Evolutionary conservation across 2,113 vertebrate genomes (phyloP).

Genomic region (Lamprotornis superbus): DNA sequence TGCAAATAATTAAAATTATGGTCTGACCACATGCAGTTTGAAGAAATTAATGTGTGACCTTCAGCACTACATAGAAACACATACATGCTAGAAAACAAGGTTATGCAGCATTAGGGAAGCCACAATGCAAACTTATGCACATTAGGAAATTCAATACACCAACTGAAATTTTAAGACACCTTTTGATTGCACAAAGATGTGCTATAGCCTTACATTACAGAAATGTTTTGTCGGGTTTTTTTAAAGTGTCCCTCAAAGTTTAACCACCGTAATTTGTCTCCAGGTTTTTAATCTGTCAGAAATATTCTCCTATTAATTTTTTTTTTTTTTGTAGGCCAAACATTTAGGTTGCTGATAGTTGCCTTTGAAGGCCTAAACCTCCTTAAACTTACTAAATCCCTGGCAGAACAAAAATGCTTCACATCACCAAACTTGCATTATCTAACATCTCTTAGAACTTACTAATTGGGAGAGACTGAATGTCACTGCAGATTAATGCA

Average conservation of each 20-base stretch:
- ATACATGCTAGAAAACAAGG: neutral
- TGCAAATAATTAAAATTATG: conserved; percentile 3
- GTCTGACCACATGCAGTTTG: neutral
- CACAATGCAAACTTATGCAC: neutral
- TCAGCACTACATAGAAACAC: neutral
- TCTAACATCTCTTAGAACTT: neutral
- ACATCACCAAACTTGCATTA: neutral
- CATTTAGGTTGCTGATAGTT: neutral
- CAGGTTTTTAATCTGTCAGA: neutral
- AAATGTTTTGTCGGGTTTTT: neutral
- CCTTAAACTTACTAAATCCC: neutral
- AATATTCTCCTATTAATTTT: neutral
- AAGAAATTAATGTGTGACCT: neutral
- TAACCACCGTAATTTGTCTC: neutral
- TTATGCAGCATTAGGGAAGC: neutral
- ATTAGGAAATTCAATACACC: neutral
- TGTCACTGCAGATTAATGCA: conserved; percentile 44
- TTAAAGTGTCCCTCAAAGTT: neutral
- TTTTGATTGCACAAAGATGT: neutral
- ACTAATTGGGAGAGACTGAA: conserved; percentile 55
- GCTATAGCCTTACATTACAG: neutral
- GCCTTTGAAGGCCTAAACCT: neutral
- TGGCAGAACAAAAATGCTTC: neutral
- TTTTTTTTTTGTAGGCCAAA: neutral
- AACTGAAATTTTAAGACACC: neutral